These are phyloP conservation scores for Bacillus rossius DNA, from an alignment of 1,140 invertebrate genomes.

Conservation along the genomic window DNA sequence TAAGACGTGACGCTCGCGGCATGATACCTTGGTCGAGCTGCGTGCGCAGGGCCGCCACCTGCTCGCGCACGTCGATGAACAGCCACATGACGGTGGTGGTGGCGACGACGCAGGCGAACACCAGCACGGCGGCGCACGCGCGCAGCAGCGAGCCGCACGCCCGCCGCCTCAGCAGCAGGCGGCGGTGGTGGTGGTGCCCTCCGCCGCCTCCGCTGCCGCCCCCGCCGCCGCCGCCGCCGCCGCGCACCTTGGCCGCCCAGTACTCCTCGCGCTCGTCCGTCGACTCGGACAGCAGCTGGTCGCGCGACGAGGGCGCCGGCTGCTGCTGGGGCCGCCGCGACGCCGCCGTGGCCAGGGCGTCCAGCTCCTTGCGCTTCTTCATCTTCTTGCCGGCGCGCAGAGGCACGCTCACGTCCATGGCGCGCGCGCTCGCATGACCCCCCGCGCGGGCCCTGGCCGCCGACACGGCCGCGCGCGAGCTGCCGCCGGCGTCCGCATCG, in stretches of 20 bases:
- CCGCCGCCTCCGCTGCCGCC: conserved; percentile 31
- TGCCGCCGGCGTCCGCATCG: neutral
- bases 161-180: conserved; percentile 18
- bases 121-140: conserved; percentile 53
- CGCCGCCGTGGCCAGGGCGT: conserved; percentile 42
- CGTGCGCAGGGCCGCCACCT: conserved; percentile 54
- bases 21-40: conserved; percentile 59
- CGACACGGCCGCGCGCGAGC: neutral
- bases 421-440: conserved; percentile 15
- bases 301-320: conserved; percentile 31
- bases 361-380: conserved; percentile 51
- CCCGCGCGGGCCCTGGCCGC: no score
- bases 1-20: neutral
- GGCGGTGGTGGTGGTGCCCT: neutral
- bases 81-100: conserved; percentile 61
- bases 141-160: conserved; percentile 46
- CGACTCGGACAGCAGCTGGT: conserved; percentile 11
- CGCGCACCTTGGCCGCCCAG: conserved; percentile 34
- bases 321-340: conserved; percentile 41
- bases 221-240: conserved; percentile 21
- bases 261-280: conserved; percentile 32
- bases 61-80: conserved; percentile 60
- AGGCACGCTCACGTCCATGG: conserved; percentile 46
- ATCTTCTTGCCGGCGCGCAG: conserved; percentile 48
- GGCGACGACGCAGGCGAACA: conserved; percentile 56